Conservation (phyloP, 1,140 invertebrate species). For the Drosophila subpulchrella region DNA sequence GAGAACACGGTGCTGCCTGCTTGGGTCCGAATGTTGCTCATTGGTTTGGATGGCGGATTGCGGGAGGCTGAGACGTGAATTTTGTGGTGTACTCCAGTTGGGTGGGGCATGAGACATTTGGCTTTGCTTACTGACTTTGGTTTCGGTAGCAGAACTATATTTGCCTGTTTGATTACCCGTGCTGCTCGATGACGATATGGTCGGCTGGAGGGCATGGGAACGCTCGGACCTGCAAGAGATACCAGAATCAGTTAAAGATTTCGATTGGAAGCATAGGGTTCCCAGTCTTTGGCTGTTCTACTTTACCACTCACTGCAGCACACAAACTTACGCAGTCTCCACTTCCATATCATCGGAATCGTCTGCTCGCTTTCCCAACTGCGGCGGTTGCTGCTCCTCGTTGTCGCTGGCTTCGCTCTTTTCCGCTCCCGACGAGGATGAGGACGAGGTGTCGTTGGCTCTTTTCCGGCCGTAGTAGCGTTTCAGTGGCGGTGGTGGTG, state of each 20-base stretch:
- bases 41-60: conserved; percentile 37
- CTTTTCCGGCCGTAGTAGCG: conserved; percentile 89
- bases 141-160: conserved; percentile 87
- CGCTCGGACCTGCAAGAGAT: conserved; percentile 75
- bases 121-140: conserved; percentile 98
- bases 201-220: conserved; percentile 66
- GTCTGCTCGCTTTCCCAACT: conserved; percentile 51
- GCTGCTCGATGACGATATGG: conserved; percentile 65
- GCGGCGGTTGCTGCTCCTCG: conserved; percentile 41
- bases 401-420: conserved; percentile 63
- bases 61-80: conserved; percentile 64
- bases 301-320: conserved; percentile 71
- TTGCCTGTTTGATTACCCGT: conserved; percentile 85
- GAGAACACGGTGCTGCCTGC: conserved; percentile 19
- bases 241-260: neutral
- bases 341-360: conserved; percentile 77
- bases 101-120: conserved; percentile 83
- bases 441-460: conserved; percentile 85
- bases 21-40: conserved; percentile 34
- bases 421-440: conserved; percentile 54
- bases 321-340: conserved; percentile 82
- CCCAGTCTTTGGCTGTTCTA: conserved; percentile 48
- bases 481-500: conserved; percentile 83
- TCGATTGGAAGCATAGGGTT: too few species aligned
- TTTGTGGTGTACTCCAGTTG: conserved; percentile 79